These are phyloP conservation scores for Limnothrissa miodon DNA, from an alignment of 2,113 vertebrate species.

Conservation along the genomic window DNA sequence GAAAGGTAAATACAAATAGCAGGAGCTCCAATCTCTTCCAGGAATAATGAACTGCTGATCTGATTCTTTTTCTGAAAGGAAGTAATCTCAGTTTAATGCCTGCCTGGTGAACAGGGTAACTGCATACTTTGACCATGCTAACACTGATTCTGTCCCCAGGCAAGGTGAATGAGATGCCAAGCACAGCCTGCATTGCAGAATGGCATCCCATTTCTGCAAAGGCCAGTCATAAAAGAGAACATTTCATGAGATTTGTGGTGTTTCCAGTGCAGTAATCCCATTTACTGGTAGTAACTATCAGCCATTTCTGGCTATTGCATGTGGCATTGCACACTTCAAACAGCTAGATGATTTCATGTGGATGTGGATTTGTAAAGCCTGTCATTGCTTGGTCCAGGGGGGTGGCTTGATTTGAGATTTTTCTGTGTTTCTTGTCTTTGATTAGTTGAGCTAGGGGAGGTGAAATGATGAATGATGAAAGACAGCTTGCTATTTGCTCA, in stretches of 20 bases:
- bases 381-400: not conserved
- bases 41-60: not conserved
- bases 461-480: not conserved
- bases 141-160: conserved; percentile 28
- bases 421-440: conserved; percentile 3
- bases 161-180: conserved; percentile 39
- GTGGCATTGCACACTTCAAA: not conserved
- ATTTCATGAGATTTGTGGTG: conserved; percentile 5
- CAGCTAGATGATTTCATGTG: not conserved
- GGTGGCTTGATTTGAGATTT: not conserved
- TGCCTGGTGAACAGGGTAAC: conserved; percentile 18
- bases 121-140: conserved; percentile 24
- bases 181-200: not conserved
- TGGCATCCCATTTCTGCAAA: not conserved
- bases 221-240: not conserved
- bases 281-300: not conserved
- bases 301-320: not conserved
- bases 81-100: conserved; percentile 20
- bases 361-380: not conserved
- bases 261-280: not conserved
- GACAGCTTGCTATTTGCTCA: conserved; percentile 48
- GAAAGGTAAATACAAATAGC: not conserved
- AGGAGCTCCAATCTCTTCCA: not conserved
- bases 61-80: conserved; percentile 13
- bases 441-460: not conserved